phyloP scores from a whole-genome alignment of 1,140 invertebrate genomes.

The Maniola jurtina region DNA sequence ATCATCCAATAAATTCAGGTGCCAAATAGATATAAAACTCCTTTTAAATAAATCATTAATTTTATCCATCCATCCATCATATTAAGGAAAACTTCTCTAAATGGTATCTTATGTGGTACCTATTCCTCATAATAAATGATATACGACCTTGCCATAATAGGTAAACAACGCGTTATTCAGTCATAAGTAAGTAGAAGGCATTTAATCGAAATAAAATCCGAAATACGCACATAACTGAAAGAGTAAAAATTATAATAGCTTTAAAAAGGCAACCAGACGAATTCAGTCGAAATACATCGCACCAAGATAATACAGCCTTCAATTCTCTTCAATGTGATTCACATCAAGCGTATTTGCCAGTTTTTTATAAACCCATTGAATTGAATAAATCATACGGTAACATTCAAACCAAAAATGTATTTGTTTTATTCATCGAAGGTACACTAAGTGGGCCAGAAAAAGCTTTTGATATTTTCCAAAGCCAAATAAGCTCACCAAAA shows the following conservation, averaged over 20 bases:
- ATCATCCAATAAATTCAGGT: too few relatives aligned
- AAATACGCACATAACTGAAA: neutral
- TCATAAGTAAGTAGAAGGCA: too few relatives aligned
- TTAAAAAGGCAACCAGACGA: neutral
- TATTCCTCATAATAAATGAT: too few relatives aligned
- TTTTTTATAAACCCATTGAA: neutral
- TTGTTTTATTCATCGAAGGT: slow-evolving; percentile 2
- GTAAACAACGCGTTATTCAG: too few relatives aligned
- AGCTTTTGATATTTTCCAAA: neutral
- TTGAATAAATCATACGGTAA: slow-evolving; percentile 2
- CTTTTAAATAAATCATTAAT: too few relatives aligned
- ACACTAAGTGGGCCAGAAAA: neutral
- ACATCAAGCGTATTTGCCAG: neutral
- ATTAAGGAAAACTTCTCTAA: too few relatives aligned
- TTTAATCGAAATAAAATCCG: too few relatives aligned
- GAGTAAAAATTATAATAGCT: neutral
- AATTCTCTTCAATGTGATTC: slow-evolving; percentile 5
- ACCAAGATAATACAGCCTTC: neutral
- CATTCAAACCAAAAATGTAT: slow-evolving; percentile 8
- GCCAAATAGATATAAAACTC: too few relatives aligned
- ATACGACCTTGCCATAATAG: too few relatives aligned
- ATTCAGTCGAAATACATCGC: neutral
- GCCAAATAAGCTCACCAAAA: neutral
- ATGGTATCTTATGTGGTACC: too few relatives aligned
- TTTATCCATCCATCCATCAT: too few relatives aligned